A percentile compares a stretch with the other conserved stretches of the same genome.
phyloP scores from a whole-genome alignment of 2,113 vertebrate genomes.

The Podarcis raffonei region DNA sequence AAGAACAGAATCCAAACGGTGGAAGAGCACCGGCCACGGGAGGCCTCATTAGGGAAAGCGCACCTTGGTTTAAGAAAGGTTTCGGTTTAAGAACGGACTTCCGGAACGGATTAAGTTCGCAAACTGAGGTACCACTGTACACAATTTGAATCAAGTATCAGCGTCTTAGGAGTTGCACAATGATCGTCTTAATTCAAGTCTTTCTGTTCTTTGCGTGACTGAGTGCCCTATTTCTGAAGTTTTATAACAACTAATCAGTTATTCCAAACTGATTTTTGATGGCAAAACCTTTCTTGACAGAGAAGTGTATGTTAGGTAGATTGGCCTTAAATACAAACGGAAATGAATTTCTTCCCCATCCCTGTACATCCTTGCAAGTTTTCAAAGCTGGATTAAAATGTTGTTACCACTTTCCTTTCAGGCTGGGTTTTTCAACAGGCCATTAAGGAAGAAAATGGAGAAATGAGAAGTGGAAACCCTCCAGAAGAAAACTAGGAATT shows the following conservation, averaged over 20 bases:
- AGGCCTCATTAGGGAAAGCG: too few species aligned
- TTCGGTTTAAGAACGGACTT: too few species aligned
- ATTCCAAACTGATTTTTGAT: neutral
- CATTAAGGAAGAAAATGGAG: constrained; percentile 84
- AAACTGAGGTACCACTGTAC: neutral
- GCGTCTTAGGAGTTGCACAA: neutral
- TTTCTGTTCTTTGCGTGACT: neutral
- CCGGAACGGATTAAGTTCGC: too few species aligned
- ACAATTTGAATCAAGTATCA: neutral
- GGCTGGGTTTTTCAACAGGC: constrained; percentile 85
- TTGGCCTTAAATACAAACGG: too few species aligned
- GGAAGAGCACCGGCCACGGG: too few species aligned
- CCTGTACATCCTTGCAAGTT: neutral
- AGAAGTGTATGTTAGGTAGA: too few species aligned
- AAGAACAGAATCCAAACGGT: too few species aligned
- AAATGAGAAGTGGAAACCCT: constrained; percentile 63
- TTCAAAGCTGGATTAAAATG: neutral
- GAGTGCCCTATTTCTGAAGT: neutral
- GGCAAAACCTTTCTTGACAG: neutral
- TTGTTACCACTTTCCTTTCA: constrained; percentile 51
- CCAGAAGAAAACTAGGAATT: constrained; percentile 16
- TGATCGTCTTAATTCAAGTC: neutral
- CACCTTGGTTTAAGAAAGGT: accelerated
- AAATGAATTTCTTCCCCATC: too few species aligned
- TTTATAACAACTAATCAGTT: neutral